phyloP scores from a whole-genome alignment of 2,113 vertebrate species.

The Corvus moneduloides region DNA sequence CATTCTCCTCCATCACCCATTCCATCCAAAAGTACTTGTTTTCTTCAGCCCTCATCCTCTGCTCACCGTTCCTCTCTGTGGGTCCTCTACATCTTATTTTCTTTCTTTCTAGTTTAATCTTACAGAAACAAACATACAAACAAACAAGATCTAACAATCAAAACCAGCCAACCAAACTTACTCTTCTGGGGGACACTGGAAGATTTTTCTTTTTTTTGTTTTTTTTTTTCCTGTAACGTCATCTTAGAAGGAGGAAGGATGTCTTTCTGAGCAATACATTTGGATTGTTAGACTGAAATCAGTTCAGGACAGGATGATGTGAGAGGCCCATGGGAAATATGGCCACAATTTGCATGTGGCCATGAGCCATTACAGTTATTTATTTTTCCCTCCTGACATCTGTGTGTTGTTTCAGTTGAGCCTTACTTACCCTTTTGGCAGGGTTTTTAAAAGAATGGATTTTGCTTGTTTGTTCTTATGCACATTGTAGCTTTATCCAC shows the following conservation, averaged over 20 bases:
- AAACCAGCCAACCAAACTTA: background rate
- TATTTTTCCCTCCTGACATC: slow-evolving; percentile 45
- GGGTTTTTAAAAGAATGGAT: background rate
- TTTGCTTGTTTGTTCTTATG: background rate
- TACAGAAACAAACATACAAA: background rate
- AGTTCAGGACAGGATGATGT: background rate
- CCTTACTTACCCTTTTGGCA: slow-evolving; percentile 42
- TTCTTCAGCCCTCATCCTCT: background rate
- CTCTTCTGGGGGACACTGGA: background rate
- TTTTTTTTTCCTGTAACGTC: background rate
- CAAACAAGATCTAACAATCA: too few relatives aligned
- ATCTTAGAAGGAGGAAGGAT: background rate
- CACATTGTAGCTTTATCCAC: background rate
- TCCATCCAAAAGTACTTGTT: background rate
- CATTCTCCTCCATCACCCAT: background rate
- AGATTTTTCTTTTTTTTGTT: background rate
- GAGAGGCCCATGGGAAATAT: background rate
- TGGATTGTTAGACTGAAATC: background rate
- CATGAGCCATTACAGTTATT: background rate
- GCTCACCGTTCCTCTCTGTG: background rate
- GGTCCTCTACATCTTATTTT: background rate
- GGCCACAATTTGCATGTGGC: slow-evolving; percentile 26
- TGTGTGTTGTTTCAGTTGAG: slow-evolving; percentile 37
- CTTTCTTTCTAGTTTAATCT: background rate
- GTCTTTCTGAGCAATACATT: background rate